Conservation (phyloP, 2,797 vertebrate genomes). For the Antennarius maculatus region DNA sequence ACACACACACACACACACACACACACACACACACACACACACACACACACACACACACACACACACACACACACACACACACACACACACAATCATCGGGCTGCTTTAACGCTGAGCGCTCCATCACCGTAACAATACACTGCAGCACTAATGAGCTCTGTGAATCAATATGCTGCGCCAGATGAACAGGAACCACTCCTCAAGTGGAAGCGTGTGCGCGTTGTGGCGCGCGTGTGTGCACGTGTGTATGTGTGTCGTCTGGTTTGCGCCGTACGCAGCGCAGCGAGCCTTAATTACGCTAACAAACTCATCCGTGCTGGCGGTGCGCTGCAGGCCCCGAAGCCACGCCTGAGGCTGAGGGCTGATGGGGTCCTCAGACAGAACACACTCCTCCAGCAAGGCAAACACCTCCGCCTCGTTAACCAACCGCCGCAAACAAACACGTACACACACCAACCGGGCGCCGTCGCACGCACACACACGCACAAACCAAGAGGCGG, state of each 20-base stretch:
- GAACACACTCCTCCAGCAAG: conserved; percentile 74
- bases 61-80: conserved; percentile 1
- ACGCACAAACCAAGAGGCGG: conserved; percentile 25
- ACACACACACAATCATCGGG: conserved; percentile 50
- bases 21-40: conserved; percentile 23
- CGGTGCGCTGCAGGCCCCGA: conserved; percentile 75
- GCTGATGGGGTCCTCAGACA: conserved; percentile 84
- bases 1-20: neutral
- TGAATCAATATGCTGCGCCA: conserved; percentile 76
- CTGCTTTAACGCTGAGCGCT: conserved; percentile 77
- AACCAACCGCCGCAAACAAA: conserved; percentile 73
- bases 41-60: conserved; percentile 17
- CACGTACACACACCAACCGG: conserved; percentile 46
- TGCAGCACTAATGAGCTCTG: conserved; percentile 81
- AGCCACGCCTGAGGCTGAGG: conserved; percentile 79
- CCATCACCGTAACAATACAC: conserved; percentile 79
- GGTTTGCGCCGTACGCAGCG: conserved; percentile 57
- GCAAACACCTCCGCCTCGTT: conserved; percentile 77
- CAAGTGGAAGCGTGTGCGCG: conserved; percentile 58
- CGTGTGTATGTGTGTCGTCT: conserved; percentile 63
- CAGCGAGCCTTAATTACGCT: conserved; percentile 82
- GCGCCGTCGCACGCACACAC: too few species aligned
- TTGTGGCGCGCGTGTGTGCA: neutral
- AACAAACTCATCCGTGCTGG: conserved; percentile 82
- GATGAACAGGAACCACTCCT: conserved; percentile 70